Conservation (phyloP, 92 coral and sea anemone genomes). For the Isaurus tuberculatus region DNA sequence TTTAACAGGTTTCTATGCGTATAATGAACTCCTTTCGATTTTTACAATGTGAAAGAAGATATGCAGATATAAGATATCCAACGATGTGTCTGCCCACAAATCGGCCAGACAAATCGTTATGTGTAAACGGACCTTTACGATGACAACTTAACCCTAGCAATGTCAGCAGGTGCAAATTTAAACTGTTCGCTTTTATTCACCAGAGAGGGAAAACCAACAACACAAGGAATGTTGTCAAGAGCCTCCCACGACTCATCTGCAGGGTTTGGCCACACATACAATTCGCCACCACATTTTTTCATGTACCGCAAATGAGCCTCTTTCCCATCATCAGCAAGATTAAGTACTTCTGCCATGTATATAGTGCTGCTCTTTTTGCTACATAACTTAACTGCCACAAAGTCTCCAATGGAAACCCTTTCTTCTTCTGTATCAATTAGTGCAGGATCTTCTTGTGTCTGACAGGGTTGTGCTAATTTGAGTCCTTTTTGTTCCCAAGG, state of each 20-base stretch:
- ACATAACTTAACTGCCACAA: constrained; percentile 52
- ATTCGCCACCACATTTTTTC: constrained; percentile 52
- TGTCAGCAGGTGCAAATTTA: background rate
- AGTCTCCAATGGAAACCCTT: constrained; percentile 43
- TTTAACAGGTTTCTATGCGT: constrained; percentile 1
- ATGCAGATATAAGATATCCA: constrained; percentile 7
- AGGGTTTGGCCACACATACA: constrained; percentile 43
- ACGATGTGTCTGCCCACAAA: background rate
- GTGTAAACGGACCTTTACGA: too few species aligned
- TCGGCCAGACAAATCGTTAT: too few species aligned
- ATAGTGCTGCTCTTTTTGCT: constrained; percentile 8
- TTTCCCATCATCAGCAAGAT: constrained; percentile 45
- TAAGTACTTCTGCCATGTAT: constrained; percentile 43
- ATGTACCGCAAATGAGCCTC: constrained; percentile 50
- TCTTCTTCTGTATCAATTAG: constrained; percentile 15
- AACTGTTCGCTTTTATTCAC: background rate
- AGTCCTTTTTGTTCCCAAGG: constrained; percentile 18
- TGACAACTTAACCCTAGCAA: constrained; percentile 6
- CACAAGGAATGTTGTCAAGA: background rate
- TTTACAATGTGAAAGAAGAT: constrained; percentile 20
- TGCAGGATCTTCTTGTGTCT: constrained; percentile 2
- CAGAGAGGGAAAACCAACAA: background rate
- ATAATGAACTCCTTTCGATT: background rate
- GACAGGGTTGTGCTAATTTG: background rate
- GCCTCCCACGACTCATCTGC: constrained; percentile 1